phyloP scores from a whole-genome alignment of 2,113 vertebrate species.

The Trinectes maculatus region DNA sequence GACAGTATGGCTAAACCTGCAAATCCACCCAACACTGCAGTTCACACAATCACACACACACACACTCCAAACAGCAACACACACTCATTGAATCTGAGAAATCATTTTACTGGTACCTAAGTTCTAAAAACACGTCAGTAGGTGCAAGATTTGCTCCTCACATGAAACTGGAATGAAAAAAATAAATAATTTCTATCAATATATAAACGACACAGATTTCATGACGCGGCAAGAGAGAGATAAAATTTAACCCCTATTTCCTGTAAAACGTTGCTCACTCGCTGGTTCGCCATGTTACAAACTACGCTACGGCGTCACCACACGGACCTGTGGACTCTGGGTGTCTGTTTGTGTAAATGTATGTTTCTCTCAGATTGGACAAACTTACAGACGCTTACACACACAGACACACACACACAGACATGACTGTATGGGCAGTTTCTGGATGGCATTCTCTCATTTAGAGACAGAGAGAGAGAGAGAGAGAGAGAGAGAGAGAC shows the following conservation, averaged over 20 bases:
- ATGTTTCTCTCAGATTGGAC: not conserved
- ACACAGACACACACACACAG: slow-evolving; percentile 21
- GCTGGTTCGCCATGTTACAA: slow-evolving; percentile 49
- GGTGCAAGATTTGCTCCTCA: slow-evolving; percentile 37
- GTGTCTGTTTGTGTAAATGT: slow-evolving; percentile 8
- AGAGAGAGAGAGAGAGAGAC: slow-evolving; percentile 5
- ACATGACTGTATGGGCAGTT: slow-evolving; percentile 15
- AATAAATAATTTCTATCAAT: slow-evolving; percentile 44
- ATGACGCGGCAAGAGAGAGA: slow-evolving; percentile 22
- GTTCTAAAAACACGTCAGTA: slow-evolving; percentile 42
- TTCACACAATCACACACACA: slow-evolving; percentile 16
- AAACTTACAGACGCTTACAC: not conserved
- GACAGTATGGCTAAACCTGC: not conserved
- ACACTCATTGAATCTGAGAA: slow-evolving; percentile 25
- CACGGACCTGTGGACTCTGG: not conserved
- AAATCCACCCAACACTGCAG: not conserved
- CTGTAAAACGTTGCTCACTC: slow-evolving; percentile 27
- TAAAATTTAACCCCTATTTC: too few relatives aligned
- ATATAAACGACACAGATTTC: not conserved
- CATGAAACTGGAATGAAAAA: slow-evolving; percentile 53
- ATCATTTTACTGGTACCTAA: slow-evolving; percentile 22
- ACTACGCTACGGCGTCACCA: slow-evolving; percentile 7
- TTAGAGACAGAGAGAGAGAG: slow-evolving; percentile 11
- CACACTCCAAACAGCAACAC: slow-evolving; percentile 7
- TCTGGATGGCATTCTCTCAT: slow-evolving; percentile 20